These are phyloP conservation scores for Sapayoa aenigma DNA, from an alignment of 2,113 vertebrate species.

Conservation along the genomic window DNA sequence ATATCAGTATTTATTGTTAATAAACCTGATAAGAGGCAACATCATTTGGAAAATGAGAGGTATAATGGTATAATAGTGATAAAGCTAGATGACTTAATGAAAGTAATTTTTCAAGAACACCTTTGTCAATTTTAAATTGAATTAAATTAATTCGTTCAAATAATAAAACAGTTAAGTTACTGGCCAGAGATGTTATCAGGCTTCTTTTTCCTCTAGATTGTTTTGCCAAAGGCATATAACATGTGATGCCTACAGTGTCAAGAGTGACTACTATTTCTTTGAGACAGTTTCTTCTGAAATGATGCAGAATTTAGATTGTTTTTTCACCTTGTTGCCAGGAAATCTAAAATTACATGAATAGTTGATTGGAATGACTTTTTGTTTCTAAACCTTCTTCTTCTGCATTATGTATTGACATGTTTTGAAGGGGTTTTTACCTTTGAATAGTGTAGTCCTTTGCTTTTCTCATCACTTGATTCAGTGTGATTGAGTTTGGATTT, in stretches of 20 bases:
- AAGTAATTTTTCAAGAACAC: constrained; percentile 58
- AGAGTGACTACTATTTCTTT: not conserved
- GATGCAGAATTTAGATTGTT: not conserved
- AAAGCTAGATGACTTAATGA: constrained; percentile 14
- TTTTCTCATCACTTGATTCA: not conserved
- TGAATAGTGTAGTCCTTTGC: not conserved
- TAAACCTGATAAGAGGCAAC: not conserved
- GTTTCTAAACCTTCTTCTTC: not conserved
- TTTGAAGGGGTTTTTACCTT: not conserved
- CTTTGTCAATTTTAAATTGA: not conserved
- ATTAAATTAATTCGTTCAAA: constrained; percentile 18
- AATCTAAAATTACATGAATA: not conserved
- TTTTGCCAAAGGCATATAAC: not conserved
- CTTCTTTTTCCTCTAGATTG: not conserved
- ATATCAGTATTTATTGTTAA: constrained; percentile 26
- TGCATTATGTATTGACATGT: not conserved
- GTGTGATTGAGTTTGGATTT: not conserved
- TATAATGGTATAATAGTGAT: not conserved
- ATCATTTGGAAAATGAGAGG: not conserved
- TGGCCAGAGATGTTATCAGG: not conserved
- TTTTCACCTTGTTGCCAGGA: not conserved
- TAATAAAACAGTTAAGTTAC: constrained; percentile 28
- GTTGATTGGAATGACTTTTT: not conserved
- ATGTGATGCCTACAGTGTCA: not conserved
- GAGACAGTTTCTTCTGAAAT: not conserved